Percentiles rank a stretch among this genome's conserved stretches.
Evolutionary conservation across 2,888 invertebrate genomes (phyloP).

Genomic region (Silvanus unidentatus): DNA sequence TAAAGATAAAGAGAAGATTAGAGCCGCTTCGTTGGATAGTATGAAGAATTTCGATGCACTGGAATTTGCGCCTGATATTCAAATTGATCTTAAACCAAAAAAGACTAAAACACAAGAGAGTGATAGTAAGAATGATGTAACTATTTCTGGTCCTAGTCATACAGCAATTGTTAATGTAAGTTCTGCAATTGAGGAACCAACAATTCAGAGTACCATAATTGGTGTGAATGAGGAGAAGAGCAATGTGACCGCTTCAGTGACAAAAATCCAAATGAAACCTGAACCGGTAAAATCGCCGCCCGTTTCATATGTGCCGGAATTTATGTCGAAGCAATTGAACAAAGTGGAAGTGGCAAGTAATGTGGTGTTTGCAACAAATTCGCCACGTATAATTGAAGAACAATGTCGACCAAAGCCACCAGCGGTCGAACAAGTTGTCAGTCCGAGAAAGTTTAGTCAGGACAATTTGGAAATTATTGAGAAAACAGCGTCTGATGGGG

Average conservation of each 20-base stretch:
- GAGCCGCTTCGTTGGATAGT: constrained; percentile 52
- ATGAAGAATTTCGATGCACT: constrained; percentile 55
- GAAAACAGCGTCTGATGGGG: constrained; percentile 25
- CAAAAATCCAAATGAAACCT: constrained; percentile 55
- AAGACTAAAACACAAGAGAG: constrained; percentile 9
- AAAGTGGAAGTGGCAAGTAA: constrained; percentile 62
- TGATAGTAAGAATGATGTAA: constrained; percentile 21
- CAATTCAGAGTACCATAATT: constrained; percentile 17
- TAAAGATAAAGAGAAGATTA: constrained; percentile 19
- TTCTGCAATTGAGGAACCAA: constrained; percentile 8
- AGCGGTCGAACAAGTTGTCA: constrained; percentile 19
- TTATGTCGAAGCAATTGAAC: constrained; percentile 64
- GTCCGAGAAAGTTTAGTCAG: constrained; percentile 31
- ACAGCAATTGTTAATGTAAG: constrained; percentile 38
- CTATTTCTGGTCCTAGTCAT: constrained; percentile 40
- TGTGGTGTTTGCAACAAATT: constrained; percentile 53
- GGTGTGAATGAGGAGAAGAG: constrained; percentile 12
- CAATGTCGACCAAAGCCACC: constrained; percentile 29
- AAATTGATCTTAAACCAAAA: constrained; percentile 16
- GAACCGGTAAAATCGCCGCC: constrained; percentile 35
- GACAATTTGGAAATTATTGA: constrained; percentile 44
- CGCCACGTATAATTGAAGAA: constrained; percentile 38
- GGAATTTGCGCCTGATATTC: constrained; percentile 8
- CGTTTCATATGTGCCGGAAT: constrained; percentile 53
- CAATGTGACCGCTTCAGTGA: constrained; percentile 43